Evolutionary conservation across 2,888 invertebrate genomes (phyloP).

Genomic region (Callyntrura sp.): DNA sequence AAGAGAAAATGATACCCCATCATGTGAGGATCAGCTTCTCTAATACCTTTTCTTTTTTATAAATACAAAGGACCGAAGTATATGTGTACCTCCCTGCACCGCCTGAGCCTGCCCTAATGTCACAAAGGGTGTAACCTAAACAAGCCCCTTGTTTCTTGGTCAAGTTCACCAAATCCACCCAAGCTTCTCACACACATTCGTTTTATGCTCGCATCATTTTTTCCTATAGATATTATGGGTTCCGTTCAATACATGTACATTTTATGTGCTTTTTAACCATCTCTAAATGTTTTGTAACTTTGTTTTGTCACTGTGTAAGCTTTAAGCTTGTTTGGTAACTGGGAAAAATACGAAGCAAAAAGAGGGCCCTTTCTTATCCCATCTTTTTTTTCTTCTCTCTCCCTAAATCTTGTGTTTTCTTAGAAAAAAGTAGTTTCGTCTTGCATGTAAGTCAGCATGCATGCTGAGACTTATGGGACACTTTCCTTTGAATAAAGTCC

Average conservation of each 20-base stretch:
- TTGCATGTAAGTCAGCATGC: slow-evolving; percentile 75
- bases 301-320: slow-evolving; percentile 41
- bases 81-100: slow-evolving; percentile 80
- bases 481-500: slow-evolving; percentile 72
- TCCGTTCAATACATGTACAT: not conserved
- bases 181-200: slow-evolving; percentile 32
- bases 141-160: slow-evolving; percentile 81
- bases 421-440: slow-evolving; percentile 72
- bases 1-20: slow-evolving; percentile 72
- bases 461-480: slow-evolving; percentile 77
- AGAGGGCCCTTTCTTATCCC: slow-evolving; percentile 39
- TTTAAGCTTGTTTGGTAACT: slow-evolving; percentile 24
- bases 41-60: slow-evolving; percentile 66
- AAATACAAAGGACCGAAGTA: slow-evolving; percentile 78
- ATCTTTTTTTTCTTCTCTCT: slow-evolving; percentile 44
- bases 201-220: slow-evolving; percentile 12
- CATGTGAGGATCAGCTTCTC: slow-evolving; percentile 77
- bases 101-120: slow-evolving; percentile 84
- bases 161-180: slow-evolving; percentile 78
- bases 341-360: not conserved
- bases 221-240: not conserved
- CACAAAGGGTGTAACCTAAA: slow-evolving; percentile 84
- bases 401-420: slow-evolving; percentile 72
- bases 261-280: slow-evolving; percentile 3
- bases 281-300: not conserved